Evolutionary conservation across 2,797 vertebrate species (phyloP).

Genomic region (Acrossocheilus wenchowensis): DNA sequence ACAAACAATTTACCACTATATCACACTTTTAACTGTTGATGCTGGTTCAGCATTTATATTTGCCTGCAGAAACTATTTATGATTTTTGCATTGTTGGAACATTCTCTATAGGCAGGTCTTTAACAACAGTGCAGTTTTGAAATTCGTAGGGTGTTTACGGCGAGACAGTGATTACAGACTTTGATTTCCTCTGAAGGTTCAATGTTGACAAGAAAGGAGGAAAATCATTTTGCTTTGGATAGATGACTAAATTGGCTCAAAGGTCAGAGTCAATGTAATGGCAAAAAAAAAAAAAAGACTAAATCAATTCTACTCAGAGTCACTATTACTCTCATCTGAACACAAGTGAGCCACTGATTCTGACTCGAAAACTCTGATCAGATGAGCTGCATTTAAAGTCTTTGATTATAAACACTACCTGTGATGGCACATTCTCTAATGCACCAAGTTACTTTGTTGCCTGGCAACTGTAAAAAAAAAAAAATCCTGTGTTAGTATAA

Average conservation of each 20-base stretch:
- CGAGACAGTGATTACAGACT: conserved; percentile 50
- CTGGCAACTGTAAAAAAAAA: background rate
- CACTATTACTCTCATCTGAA: conserved; percentile 22
- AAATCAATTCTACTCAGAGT: conserved; percentile 42
- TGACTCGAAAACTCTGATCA: background rate
- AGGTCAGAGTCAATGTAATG: conserved; percentile 45
- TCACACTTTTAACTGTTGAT: background rate
- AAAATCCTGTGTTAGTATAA: background rate
- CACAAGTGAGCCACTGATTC: background rate
- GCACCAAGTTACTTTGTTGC: conserved; percentile 14
- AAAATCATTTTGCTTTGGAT: conserved; percentile 36
- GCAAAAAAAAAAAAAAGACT: conserved; percentile 9
- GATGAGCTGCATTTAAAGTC: background rate
- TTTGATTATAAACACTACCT: conserved; percentile 16
- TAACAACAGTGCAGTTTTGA: conserved; percentile 29
- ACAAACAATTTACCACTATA: background rate
- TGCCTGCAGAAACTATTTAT: background rate
- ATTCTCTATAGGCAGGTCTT: conserved; percentile 12
- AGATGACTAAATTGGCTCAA: conserved; percentile 49
- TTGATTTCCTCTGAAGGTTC: conserved; percentile 57
- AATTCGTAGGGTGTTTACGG: conserved; percentile 17
- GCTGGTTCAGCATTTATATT: background rate
- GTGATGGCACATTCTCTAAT: background rate
- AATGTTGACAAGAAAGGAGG: conserved; percentile 52
- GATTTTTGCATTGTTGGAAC: background rate